Conservation (phyloP, 2,797 vertebrate species). For the Sebastes hubbsi region DNA sequence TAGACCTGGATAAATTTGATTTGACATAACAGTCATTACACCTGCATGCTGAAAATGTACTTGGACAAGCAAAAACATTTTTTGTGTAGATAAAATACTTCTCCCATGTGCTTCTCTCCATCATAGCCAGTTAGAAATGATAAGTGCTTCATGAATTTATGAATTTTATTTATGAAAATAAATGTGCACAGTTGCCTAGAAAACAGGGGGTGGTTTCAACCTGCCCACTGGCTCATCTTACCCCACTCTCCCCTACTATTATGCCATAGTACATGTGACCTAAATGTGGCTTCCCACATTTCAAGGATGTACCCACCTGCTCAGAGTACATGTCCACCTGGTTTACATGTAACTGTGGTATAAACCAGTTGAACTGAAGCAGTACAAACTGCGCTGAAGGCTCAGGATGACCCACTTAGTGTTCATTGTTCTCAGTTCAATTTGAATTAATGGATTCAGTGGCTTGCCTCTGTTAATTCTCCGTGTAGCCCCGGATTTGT, state of each 20-base stretch:
- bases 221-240: neutral
- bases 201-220: too few relatives aligned
- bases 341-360: neutral
- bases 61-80: neutral
- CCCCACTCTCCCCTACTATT: neutral
- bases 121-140: neutral
- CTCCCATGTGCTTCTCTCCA: too few relatives aligned
- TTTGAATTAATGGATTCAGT: neutral
- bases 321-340: neutral
- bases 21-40: neutral
- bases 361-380: neutral
- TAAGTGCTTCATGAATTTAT: neutral
- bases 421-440: neutral
- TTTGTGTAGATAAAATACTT: neutral
- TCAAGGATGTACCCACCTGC: neutral
- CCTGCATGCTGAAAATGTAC: neutral
- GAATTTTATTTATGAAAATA: neutral
- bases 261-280: neutral
- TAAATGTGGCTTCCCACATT: neutral
- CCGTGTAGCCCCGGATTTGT: neutral
- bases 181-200: neutral
- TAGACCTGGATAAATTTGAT: too few relatives aligned
- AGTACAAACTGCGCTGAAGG: neutral
- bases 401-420: constrained; percentile 7
- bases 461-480: neutral